Base-by-base conservation (phyloP, 1,140 invertebrate species). In the Drosophila mauritiana region DNA sequence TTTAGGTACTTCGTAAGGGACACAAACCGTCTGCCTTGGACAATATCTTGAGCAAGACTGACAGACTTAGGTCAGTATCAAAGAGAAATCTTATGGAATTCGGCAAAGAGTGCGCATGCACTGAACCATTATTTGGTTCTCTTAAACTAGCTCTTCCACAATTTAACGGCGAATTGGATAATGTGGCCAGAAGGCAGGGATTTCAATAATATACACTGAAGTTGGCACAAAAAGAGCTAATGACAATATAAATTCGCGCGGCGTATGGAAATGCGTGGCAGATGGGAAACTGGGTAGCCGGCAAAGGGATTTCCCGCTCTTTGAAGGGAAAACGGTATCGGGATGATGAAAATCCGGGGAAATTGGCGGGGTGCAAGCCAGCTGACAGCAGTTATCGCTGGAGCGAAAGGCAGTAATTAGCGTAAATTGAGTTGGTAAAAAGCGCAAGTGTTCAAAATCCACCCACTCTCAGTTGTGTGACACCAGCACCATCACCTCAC, bases 401-500 rank as follows among this genome's bases (percentile, higher is more conserved):
- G 51, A 64, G 79, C 83, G 83, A 88, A 86, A 83, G 81, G 77
- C 83, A 88, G 84, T 88, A 88, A 88, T 88, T 88, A 88, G 83
- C 84, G 79, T 89, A 88, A 88, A 88, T 88, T 88, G 84, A 89
- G 84, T 89, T 83, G 79, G 72, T 88, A 89, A 88, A 88, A 88
- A 83, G 84, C 72, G 83, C 84, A 88, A 88, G 79, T 80, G 76
- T 77, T 69, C 58, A 51, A 68, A 76, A 78, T 81, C 67, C 76
- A 49, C 53, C 57, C 62, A 42, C 37, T 49, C 37, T 49, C 49
- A 10, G 36, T 27, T 36, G 15, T 31, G 17, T n/a, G 49, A 11
- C 12, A 12, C 11, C n/a, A 6, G 25, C 25, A 15, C 17, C 31
- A 52, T 3, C 12, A 12, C 4, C 20, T 17, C 36, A 39, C 3